A percentile compares a stretch with the other conserved stretches of the same genome.
These are phyloP conservation scores for Platanista minor DNA, from an alignment of 2,113 vertebrate genomes.

Conservation along the genomic window DNA sequence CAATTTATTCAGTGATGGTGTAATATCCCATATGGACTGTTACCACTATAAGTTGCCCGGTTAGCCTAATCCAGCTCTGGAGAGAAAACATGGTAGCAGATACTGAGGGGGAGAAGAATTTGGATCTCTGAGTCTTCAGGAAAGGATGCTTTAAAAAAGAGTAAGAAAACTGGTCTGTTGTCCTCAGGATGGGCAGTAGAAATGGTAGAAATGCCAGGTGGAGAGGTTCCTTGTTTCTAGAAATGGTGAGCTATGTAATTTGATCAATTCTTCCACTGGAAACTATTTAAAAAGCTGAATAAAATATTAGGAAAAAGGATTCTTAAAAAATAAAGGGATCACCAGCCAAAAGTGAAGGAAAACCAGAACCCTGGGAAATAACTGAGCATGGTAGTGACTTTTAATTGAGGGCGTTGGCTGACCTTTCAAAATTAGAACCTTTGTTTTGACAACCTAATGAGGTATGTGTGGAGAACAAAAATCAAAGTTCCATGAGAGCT, in stretches of 20 bases:
- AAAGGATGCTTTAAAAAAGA: background rate
- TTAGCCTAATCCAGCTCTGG: background rate
- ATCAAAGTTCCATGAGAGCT: background rate
- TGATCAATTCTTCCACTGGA: background rate
- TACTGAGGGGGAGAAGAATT: background rate
- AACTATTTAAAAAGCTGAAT: background rate
- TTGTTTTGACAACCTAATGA: background rate
- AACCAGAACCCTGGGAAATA: background rate
- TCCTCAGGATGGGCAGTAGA: background rate
- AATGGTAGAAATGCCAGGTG: background rate
- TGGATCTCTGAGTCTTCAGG: background rate
- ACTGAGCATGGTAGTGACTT: background rate
- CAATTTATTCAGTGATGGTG: background rate
- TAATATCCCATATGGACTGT: background rate
- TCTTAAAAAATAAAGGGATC: background rate
- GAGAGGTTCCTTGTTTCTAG: background rate
- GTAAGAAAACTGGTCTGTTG: background rate
- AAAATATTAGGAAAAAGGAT: background rate
- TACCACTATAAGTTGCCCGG: background rate
- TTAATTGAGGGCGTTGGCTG: background rate
- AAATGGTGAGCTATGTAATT: background rate
- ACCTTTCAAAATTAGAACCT: background rate
- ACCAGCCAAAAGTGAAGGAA: background rate
- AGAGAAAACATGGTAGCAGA: too few species aligned
- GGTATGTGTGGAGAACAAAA: background rate